A percentile compares a stretch with the other conserved stretches of the same genome.
Conservation (phyloP, 2,888 invertebrate species). For the Gnatocerus cornutus region DNA sequence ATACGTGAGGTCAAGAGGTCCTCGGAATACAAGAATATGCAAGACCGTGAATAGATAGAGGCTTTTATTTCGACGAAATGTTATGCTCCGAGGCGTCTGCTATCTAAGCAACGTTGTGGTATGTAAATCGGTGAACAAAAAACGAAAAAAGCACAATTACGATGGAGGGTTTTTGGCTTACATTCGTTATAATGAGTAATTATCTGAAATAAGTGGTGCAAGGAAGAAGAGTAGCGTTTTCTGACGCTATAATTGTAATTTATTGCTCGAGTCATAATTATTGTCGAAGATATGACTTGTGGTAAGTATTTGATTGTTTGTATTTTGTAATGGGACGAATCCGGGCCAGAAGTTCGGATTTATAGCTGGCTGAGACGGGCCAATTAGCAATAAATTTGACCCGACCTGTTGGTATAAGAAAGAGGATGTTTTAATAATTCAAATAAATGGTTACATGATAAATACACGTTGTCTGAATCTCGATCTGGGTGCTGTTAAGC, state of each 20-base stretch:
- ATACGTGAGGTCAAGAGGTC: conserved; percentile 56
- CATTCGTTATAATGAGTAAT: conserved; percentile 43
- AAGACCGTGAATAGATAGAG: conserved; percentile 46
- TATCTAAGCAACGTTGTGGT: conserved; percentile 42
- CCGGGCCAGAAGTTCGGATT: conserved; percentile 40
- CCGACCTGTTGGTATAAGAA: conserved; percentile 47
- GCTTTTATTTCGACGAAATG: conserved; percentile 50
- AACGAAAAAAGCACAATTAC: conserved; percentile 8
- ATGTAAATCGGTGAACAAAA: conserved; percentile 42
- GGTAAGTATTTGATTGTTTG: conserved; percentile 38
- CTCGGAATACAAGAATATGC: conserved; percentile 51
- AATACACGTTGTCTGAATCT: conserved; percentile 52
- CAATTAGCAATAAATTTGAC: conserved; percentile 51
- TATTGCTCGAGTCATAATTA: conserved; percentile 37
- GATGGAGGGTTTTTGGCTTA: conserved; percentile 19
- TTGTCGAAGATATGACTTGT: conserved; percentile 28
- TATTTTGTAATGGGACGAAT: conserved; percentile 37
- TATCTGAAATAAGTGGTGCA: conserved; percentile 43
- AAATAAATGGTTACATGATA: conserved; percentile 52
- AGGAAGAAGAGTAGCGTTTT: conserved; percentile 17
- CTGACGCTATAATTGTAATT: conserved; percentile 48
- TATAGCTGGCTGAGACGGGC: conserved; percentile 43
- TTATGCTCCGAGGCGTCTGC: conserved; percentile 47
- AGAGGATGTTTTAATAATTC: conserved; percentile 52
- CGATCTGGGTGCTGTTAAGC: conserved; percentile 51